Evolutionary conservation across 2,113 vertebrate species (phyloP), one percentile per base, ranked within the genome.

Genomic region (Nansenia antarctica): DNA sequence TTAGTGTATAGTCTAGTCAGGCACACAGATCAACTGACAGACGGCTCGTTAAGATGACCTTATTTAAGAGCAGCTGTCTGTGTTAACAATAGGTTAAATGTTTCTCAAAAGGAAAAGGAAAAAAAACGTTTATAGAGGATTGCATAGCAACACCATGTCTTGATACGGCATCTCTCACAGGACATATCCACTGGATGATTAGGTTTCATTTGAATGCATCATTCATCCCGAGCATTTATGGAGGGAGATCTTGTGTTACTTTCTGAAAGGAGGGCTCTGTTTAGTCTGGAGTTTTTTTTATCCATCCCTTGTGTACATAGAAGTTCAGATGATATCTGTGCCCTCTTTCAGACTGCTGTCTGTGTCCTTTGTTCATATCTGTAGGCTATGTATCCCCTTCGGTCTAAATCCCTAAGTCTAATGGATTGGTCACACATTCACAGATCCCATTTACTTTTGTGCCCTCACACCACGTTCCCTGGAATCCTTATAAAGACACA

Each of bases 401-500:
- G n/a, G n/a, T n/a, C n/a, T n/a, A n/a, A 9, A 1, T 45, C 39
- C n/a, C n/a, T 45, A 2, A 15, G 12, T 45, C 39, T 15, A 5
- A 42, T 42, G 15, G 37, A 42, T 42, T 2, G 15, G 9, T 42
- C 2, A 9, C 37, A n/a, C n/a, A n/a, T n/a, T n/a, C 15, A 42
- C 37, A 42, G 37, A 42, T 42, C 2, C 37, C 9, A 2, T 9
- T 12, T 1, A 2, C 11, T 69, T 37, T 45, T 39, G 26, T 59
- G 59, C 67, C 62, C 47, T 54, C 58, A 77, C 68, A 39, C 65
- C 52, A 15, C 69, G 66, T 52, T 60, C 39, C 39, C 11, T 80
- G 70, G 76, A 64, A 67, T 53, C 69, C 74, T 77, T 76, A 74
- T 78, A 83, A 85, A 87, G 83, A 79, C 59, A 75, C 39, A 62